Base-by-base conservation (phyloP, 1,140 invertebrate genomes). In the Drosophila kurseongensis region DNA sequence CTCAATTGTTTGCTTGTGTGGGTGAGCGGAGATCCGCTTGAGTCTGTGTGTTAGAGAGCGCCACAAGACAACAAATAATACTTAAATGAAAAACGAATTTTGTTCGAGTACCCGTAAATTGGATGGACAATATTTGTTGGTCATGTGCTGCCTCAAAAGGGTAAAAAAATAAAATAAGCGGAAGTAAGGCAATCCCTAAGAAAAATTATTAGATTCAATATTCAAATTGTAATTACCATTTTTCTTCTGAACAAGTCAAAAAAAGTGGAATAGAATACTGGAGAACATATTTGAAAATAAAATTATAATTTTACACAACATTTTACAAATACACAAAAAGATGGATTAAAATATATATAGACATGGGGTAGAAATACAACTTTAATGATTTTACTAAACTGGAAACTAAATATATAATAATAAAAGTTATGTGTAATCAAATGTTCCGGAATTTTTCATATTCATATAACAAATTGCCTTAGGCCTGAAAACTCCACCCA, bases 11-110 rank as follows among this genome's bases (percentile, higher is more conserved):
- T 38, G n/a, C 12, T 8, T 44, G 59, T 45, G 74, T 50, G 29
- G 55, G 71, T 59, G 61, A 50, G 41, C 32, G 55, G 40, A 41
- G 56, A 40, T 36, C 27, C 29, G n/a, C 57, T 50, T 50, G 9
- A 13, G 4, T 36, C 13, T 41, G 51, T 69, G 18, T 55, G 59
- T 65, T 38, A 58, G 41, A 29, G 35, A 38, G 55, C 29, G 36
- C 16, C 67, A 60, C 47, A 51, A 35, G 18, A 47, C 48, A 75
- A 58, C 13, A 27, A 68, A 35, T 35, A 41, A 69, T 38, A 45
- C 13, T 66, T 51, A 48, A 75, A 68, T 45, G 45, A 58, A 66
- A 75, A 75, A 42, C 14, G 52, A 75, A 59, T 75, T 48, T 74
- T 47, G 1, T 56, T 29, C 14, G 40, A 63, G 41, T 41, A 18